phyloP scores from a whole-genome alignment of 2,113 vertebrate species.

The Tiliqua scincoides region DNA sequence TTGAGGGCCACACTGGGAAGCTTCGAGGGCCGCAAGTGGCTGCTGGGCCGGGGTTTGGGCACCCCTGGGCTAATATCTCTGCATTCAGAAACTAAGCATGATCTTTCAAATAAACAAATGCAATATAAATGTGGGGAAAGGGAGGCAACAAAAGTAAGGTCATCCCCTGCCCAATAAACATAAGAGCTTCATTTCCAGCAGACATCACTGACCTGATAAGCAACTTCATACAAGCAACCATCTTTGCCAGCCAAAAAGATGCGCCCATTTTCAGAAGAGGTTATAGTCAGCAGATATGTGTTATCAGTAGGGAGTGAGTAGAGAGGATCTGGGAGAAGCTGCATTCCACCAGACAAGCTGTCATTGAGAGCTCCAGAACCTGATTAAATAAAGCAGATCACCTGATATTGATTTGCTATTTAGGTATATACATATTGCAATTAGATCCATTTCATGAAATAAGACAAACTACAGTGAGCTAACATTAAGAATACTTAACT shows the following conservation, averaged over 20 bases:
- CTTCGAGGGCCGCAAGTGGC: no score
- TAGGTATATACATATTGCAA: background rate
- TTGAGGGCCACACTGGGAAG: no score
- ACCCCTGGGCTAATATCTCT: background rate
- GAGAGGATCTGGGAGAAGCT: constrained; percentile 93
- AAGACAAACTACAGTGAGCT: background rate
- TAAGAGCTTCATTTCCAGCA: background rate
- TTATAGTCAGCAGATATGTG: constrained; percentile 91
- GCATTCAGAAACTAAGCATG: background rate
- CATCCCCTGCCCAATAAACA: background rate
- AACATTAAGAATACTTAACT: no score
- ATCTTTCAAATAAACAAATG: background rate
- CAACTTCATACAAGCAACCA: constrained; percentile 96
- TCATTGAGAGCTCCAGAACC: constrained; percentile 84
- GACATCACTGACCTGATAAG: constrained; percentile 82
- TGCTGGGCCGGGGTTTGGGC: no score
- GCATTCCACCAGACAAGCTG: constrained; percentile 94
- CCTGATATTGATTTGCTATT: background rate
- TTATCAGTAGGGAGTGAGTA: constrained; percentile 98
- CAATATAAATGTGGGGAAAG: background rate
- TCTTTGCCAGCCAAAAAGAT: constrained; percentile 97
- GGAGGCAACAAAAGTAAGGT: accelerated
- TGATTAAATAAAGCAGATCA: constrained; percentile 44
- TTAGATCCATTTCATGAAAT: background rate
- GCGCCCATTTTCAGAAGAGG: constrained; percentile 90